Conservation (phyloP, 2,797 vertebrate genomes). For the Pipistrellus nathusii region DNA sequence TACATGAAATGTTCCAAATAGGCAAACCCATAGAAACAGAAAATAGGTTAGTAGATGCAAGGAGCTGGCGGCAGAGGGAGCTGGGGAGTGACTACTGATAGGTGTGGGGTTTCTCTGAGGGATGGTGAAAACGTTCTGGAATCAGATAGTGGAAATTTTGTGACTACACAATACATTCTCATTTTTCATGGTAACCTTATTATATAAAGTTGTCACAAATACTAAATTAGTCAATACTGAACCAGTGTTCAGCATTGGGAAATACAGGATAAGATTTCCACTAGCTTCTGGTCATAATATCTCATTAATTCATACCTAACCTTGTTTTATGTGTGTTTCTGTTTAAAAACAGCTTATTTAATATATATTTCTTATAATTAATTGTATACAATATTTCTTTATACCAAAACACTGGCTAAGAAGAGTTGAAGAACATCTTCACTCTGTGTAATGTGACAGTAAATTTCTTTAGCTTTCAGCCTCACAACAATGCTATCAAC, state of each 20-base stretch:
- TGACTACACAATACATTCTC: background rate
- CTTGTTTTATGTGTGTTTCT: background rate
- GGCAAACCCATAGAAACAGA: background rate
- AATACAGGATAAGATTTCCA: background rate
- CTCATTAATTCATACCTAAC: background rate
- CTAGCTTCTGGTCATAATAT: background rate
- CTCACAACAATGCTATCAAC: background rate
- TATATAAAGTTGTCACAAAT: background rate
- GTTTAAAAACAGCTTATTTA: background rate
- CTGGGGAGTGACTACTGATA: background rate
- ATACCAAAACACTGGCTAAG: constrained; percentile 7
- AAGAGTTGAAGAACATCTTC: constrained; percentile 22
- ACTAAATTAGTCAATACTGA: background rate
- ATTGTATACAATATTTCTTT: background rate
- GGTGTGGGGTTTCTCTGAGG: background rate
- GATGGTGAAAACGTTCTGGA: constrained; percentile 3
- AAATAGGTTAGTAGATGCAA: background rate
- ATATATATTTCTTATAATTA: constrained; percentile 3
- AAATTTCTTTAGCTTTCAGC: background rate
- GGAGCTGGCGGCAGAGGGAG: background rate
- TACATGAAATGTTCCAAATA: background rate
- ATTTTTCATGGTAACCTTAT: background rate
- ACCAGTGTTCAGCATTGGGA: background rate
- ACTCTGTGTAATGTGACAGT: background rate
- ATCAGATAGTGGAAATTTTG: background rate